phyloP scores from a whole-genome alignment of 2,888 invertebrate species.

The Saturnia pavonia region DNA sequence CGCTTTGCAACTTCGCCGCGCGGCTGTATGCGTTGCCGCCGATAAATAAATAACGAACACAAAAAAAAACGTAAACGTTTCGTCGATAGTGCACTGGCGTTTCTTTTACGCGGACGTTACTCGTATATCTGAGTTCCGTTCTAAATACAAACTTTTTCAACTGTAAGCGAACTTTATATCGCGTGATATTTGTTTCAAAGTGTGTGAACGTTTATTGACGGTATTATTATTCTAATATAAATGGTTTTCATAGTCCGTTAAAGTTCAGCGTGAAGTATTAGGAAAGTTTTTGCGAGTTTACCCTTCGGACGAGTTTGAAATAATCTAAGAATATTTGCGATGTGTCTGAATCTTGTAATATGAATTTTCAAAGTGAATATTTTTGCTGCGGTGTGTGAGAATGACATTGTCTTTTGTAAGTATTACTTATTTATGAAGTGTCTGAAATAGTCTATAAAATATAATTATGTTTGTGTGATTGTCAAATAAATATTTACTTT shows the following conservation, averaged over 20 bases:
- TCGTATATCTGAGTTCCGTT: constrained; percentile 62
- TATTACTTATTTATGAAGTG: constrained; percentile 32
- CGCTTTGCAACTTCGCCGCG: constrained; percentile 80
- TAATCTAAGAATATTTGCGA: constrained; percentile 17
- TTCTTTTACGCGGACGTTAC: constrained; percentile 62
- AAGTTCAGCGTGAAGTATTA: constrained; percentile 27
- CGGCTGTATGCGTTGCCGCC: constrained; percentile 76
- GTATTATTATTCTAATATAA: not conserved
- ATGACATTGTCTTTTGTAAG: constrained; percentile 81
- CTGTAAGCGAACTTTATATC: constrained; percentile 40
- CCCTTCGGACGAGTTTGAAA: constrained; percentile 27
- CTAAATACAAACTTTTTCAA: constrained; percentile 58
- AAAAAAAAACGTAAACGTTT: constrained; percentile 52
- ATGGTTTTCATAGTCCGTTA: not conserved
- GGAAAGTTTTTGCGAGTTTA: constrained; percentile 27
- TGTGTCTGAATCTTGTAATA: not conserved
- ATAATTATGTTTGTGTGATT: too few relatives aligned
- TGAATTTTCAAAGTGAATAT: constrained; percentile 48
- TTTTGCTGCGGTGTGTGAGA: constrained; percentile 59
- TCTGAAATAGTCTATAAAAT: too few relatives aligned
- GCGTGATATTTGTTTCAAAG: constrained; percentile 15
- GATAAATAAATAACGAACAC: constrained; percentile 72
- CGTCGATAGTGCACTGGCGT: constrained; percentile 73
- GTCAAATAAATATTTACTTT: too few relatives aligned
- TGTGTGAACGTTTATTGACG: not conserved